These are phyloP conservation scores for Macropodus opercularis DNA, from an alignment of 2,797 vertebrate genomes.

Conservation along the genomic window DNA sequence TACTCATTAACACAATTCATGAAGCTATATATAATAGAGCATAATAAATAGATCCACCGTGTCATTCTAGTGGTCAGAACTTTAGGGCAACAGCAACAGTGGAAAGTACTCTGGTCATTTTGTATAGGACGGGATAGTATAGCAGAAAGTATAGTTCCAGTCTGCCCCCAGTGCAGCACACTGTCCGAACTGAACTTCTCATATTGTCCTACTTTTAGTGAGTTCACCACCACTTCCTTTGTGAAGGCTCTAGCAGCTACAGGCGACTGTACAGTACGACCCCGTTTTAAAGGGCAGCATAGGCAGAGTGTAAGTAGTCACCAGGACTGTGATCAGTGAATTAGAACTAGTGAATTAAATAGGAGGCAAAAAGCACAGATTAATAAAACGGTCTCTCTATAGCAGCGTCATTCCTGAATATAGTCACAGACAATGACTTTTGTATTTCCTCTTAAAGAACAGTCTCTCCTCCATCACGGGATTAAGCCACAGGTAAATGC, in stretches of 20 bases:
- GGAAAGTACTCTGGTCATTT: slow-evolving; percentile 30
- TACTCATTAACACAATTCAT: background rate
- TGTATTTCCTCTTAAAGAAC: slow-evolving; percentile 11
- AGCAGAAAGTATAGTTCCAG: too few relatives aligned
- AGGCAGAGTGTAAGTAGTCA: background rate
- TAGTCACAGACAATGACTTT: slow-evolving; percentile 28
- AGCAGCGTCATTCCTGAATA: slow-evolving; percentile 5
- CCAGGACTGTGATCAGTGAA: too few relatives aligned
- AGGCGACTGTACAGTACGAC: too few relatives aligned
- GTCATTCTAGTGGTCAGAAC: slow-evolving; percentile 34
- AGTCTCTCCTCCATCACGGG: slow-evolving; percentile 18
- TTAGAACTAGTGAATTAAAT: background rate
- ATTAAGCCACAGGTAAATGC: slow-evolving; percentile 41
- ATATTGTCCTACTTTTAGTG: too few relatives aligned
- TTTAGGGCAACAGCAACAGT: slow-evolving; percentile 7
- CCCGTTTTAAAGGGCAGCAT: slow-evolving; percentile 9
- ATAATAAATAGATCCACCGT: too few relatives aligned
- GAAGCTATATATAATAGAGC: background rate
- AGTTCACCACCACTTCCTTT: too few relatives aligned
- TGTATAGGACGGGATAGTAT: slow-evolving; percentile 18
- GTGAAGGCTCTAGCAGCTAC: too few relatives aligned
- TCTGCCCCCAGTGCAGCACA: too few relatives aligned
- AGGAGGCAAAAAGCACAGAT: background rate
- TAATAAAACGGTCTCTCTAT: background rate
- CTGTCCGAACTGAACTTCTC: too few relatives aligned